These are phyloP conservation scores for Chaitophorus viminalis DNA, from an alignment of 2,888 invertebrate species.

Conservation along the genomic window DNA sequence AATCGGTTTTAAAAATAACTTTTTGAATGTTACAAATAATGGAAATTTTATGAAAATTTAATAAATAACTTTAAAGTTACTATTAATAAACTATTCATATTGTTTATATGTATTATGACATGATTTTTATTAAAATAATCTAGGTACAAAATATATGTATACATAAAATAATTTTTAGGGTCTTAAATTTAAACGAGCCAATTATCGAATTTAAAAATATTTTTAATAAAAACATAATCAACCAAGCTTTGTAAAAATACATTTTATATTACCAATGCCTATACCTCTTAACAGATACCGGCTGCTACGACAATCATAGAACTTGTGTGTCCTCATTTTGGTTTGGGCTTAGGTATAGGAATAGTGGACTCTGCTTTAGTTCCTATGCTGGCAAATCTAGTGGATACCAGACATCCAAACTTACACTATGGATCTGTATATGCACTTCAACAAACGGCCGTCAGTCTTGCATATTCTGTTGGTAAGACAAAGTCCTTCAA, in stretches of 20 bases:
- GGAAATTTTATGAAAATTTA: no score
- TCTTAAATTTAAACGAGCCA: no score
- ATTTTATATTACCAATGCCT: background rate
- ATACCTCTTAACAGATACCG: constrained; percentile 70
- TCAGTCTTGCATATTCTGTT: constrained; percentile 82
- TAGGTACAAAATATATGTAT: no score
- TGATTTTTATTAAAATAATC: no score
- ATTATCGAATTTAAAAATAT: background rate
- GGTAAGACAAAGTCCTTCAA: constrained; percentile 69
- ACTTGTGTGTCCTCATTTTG: constrained; percentile 80
- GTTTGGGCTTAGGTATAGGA: constrained; percentile 83
- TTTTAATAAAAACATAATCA: background rate
- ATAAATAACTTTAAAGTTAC: no score
- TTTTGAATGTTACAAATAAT: no score
- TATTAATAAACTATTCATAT: no score
- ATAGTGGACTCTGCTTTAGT: constrained; percentile 84
- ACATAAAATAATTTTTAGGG: no score
- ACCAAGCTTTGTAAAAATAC: background rate
- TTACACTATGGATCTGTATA: constrained; percentile 83
- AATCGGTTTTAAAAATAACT: no score
- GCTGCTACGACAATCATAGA: constrained; percentile 73
- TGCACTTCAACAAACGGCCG: constrained; percentile 83
- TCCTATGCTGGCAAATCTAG: constrained; percentile 79
- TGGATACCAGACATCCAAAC: constrained; percentile 71
- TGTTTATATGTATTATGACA: no score